Conservation (phyloP, 64 coral and sea anemone species). For the Actinia equina region DNA sequence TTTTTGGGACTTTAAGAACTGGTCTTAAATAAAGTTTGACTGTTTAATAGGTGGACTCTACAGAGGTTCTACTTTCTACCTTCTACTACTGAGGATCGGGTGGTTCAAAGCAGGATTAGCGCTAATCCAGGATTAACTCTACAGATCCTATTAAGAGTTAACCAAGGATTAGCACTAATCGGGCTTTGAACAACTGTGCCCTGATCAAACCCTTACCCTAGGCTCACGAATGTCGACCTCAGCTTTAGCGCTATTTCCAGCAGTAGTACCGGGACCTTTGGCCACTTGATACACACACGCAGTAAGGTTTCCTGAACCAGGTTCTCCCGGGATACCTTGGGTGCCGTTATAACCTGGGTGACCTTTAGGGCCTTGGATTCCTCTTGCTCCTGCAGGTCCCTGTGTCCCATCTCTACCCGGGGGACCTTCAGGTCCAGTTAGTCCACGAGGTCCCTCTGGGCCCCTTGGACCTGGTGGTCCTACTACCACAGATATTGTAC, state of each 20-base stretch:
- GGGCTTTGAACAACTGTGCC: too few relatives aligned
- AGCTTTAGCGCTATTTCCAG: not conserved
- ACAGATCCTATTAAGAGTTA: too few relatives aligned
- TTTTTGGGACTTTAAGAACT: too few relatives aligned
- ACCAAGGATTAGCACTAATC: too few relatives aligned
- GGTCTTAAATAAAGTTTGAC: too few relatives aligned
- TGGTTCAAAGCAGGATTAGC: too few relatives aligned
- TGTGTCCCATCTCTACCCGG: not conserved
- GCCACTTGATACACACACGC: not conserved
- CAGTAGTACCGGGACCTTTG: not conserved
- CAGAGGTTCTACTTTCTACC: too few relatives aligned
- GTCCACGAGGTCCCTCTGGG: not conserved
- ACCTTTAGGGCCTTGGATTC: conserved; percentile 10
- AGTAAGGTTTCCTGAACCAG: conserved; percentile 12
- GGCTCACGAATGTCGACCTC: not conserved
- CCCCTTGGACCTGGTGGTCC: not conserved
- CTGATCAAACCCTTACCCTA: not conserved
- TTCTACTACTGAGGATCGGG: too few relatives aligned
- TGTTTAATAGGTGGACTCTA: too few relatives aligned
- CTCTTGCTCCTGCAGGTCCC: not conserved
- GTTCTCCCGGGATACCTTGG: conserved; percentile 19
- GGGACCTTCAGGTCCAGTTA: not conserved
- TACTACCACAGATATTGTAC: not conserved
- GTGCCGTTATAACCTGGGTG: not conserved
- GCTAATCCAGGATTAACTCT: too few relatives aligned